Evolutionary conservation across 2,797 vertebrate genomes (phyloP).

Genomic region (Myoxocephalus aenaeus): DNA sequence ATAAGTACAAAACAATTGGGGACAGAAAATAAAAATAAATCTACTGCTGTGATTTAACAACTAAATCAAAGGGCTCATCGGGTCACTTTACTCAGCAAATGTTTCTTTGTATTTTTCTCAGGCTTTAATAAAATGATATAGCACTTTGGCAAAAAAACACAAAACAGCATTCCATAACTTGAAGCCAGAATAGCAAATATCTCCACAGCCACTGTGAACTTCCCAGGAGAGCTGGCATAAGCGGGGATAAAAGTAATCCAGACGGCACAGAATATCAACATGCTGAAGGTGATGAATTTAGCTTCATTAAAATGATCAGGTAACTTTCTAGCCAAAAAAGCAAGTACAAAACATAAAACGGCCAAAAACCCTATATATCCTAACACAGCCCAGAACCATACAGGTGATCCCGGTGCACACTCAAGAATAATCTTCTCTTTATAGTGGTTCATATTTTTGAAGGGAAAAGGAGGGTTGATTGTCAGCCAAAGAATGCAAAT

Average conservation of each 20-base stretch:
- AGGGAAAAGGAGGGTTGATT: constrained; percentile 78
- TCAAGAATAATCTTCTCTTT: constrained; percentile 82
- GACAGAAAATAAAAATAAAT: neutral
- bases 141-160: constrained; percentile 85
- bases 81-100: constrained; percentile 76
- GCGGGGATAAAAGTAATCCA: constrained; percentile 86
- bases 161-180: constrained; percentile 82
- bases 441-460: constrained; percentile 74
- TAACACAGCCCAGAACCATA: constrained; percentile 82
- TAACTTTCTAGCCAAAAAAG: constrained; percentile 81
- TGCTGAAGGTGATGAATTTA: constrained; percentile 84
- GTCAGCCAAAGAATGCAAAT: constrained; percentile 82
- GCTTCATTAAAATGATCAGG: constrained; percentile 85
- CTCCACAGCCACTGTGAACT: constrained; percentile 84
- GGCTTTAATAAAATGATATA: constrained; percentile 83
- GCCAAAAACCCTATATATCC: constrained; percentile 82
- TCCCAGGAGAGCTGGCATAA: constrained; percentile 85
- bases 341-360: constrained; percentile 80
- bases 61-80: constrained; percentile 57
- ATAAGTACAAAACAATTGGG: neutral
- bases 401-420: constrained; percentile 78
- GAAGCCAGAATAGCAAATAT: constrained; percentile 86
- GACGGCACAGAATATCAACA: constrained; percentile 84
- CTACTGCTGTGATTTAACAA: accelerated
- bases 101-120: constrained; percentile 81